These are phyloP conservation scores for Rallus limicola DNA, from an alignment of 2,113 vertebrate species.

Conservation along the genomic window DNA sequence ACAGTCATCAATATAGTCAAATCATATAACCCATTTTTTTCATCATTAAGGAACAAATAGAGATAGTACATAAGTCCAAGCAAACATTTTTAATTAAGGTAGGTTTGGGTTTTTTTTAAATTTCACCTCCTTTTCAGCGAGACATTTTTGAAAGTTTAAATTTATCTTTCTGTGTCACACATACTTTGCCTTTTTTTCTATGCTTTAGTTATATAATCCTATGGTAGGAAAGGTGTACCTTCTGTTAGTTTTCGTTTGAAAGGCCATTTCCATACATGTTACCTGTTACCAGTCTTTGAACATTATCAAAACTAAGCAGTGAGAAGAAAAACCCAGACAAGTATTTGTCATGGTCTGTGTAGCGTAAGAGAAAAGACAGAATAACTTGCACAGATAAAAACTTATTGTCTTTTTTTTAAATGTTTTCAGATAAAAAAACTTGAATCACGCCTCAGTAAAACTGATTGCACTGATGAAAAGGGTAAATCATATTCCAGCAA, in stretches of 20 bases:
- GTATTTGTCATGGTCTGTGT: background rate
- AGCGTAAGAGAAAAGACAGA: background rate
- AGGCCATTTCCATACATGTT: background rate
- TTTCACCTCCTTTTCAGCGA: background rate
- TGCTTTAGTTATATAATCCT: background rate
- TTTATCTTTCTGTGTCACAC: background rate
- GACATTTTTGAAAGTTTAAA: background rate
- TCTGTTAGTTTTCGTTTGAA: background rate
- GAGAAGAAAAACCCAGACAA: background rate
- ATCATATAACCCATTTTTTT: background rate
- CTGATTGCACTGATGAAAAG: slow-evolving; percentile 86
- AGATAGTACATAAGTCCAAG: background rate
- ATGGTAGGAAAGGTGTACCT: background rate
- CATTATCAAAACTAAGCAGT: background rate
- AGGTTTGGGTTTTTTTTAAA: no score
- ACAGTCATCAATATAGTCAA: background rate
- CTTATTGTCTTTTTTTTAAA: background rate
- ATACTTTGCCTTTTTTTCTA: background rate
- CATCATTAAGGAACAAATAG: background rate
- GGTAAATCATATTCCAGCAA: slow-evolving; percentile 80
- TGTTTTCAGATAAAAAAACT: slow-evolving; percentile 90
- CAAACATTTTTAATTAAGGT: background rate
- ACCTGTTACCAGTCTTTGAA: background rate
- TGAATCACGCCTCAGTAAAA: slow-evolving; percentile 89
- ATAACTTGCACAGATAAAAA: background rate